A percentile compares a stretch with the other conserved stretches of the same genome.
Evolutionary conservation across 2,797 vertebrate species (phyloP).

Genomic region (Melanotaenia parkinsoni): DNA sequence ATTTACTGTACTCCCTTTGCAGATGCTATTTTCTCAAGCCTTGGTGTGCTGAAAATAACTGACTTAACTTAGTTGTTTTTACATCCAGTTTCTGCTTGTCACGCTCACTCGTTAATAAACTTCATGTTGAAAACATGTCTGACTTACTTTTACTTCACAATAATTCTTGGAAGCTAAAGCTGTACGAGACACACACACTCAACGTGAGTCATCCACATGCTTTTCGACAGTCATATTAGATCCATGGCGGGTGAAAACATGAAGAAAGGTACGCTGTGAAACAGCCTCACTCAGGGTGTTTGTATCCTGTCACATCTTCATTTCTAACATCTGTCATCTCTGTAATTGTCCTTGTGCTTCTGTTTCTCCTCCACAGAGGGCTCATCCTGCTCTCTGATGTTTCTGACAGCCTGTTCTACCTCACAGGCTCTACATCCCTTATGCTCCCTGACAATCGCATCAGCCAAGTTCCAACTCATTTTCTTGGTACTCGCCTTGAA

Average conservation of each 20-base stretch:
- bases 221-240: background rate
- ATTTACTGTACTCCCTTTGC: background rate
- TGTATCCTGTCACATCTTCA: slow-evolving; percentile 43
- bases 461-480: slow-evolving; percentile 70
- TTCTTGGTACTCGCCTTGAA: slow-evolving; percentile 75
- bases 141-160: background rate
- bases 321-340: slow-evolving; percentile 52
- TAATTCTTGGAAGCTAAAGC: background rate
- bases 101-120: background rate
- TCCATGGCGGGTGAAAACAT: slow-evolving; percentile 11
- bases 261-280: slow-evolving; percentile 2
- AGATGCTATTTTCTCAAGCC: background rate
- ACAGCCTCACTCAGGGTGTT: slow-evolving; percentile 20
- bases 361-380: slow-evolving; percentile 23
- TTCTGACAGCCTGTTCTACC: slow-evolving; percentile 51
- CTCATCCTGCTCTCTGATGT: slow-evolving; percentile 10
- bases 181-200: background rate
- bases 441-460: slow-evolving; percentile 56
- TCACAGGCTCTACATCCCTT: slow-evolving; percentile 56
- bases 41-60: background rate
- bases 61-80: background rate
- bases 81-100: background rate
- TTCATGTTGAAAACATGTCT: background rate
- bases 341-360: slow-evolving; percentile 46
- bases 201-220: background rate